Base-by-base conservation (phyloP, 2,113 vertebrate species). In the Entomyzon cyanotis region DNA sequence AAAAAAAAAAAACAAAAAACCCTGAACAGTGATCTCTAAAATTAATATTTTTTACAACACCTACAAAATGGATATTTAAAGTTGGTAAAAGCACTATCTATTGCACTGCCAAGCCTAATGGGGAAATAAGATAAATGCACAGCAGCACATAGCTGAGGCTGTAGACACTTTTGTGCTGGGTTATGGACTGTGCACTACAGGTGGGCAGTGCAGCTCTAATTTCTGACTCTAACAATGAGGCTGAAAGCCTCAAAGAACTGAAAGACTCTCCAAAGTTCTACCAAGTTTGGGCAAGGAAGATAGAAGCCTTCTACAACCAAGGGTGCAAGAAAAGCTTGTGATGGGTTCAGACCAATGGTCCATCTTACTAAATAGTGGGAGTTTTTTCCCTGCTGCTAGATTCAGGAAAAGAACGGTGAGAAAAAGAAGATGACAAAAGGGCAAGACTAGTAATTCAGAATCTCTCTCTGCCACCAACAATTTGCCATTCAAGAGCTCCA, bases 111-210 rank as follows among this genome's bases (percentile, higher is more conserved):
- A 89, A 24, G 15, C 9, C 18, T 41, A 60, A 56, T 23, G 12
- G 37, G 30, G 56, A 85, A 41, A 22, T 13, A 21, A 49, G 37
- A 59, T 41, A 69, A 69, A 74, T 12, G 30, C 69, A 50, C 8
- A 79, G 65, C 81, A 87, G 44, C 69, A 41, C 3, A 1, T 44
- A 46, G 30, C 50, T 41, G 58, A 71, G 25, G 37, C 3, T 52
- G 56, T 8, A 47, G 47, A 23, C 62, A n/a, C 2, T 6, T 23
- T 14, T 31, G 19, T 24, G 63, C 56, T 42, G 37, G 22, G 21
- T 47, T 63, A 46, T 12, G 39, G 12, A 30, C 33, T 0, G 0
- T 15, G 17, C 59, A 65, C 8, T 69, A 42, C 52, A 81, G 31
- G 24, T 13, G 37, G 18, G 47, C 52, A 84, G 30, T 8, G 5